Conservation (phyloP, 1,140 invertebrate species). For the Acromyrmex charruanus region DNA sequence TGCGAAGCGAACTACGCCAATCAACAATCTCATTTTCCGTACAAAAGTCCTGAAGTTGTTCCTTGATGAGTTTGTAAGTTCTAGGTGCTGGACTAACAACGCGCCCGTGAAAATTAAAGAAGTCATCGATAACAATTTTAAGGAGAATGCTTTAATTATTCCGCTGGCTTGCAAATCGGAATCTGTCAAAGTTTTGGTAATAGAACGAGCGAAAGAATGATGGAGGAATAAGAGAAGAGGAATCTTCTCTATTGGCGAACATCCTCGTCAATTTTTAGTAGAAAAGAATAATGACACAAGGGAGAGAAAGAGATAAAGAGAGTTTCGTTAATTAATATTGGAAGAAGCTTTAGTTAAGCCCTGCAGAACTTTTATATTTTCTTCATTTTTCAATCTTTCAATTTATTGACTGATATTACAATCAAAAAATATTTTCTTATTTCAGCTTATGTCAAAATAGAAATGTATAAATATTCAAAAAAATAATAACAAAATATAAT, state of each 20-base stretch:
- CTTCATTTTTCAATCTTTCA: constrained; percentile 23
- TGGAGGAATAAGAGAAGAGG: constrained; percentile 18
- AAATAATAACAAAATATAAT: neutral
- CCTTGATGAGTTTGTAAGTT: constrained; percentile 57
- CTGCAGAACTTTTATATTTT: constrained; percentile 25
- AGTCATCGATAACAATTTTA: constrained; percentile 78
- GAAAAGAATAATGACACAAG: constrained; percentile 25
- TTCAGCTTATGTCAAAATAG: neutral
- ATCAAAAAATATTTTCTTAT: neutral
- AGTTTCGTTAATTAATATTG: constrained; percentile 45
- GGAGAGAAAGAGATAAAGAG: constrained; percentile 6
- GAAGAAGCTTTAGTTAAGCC: constrained; percentile 22
- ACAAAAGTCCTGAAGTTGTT: constrained; percentile 40
- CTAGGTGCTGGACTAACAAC: constrained; percentile 33
- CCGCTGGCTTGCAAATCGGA: constrained; percentile 47
- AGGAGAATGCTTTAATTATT: constrained; percentile 78
- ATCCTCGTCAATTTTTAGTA: constrained; percentile 52
- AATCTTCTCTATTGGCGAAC: constrained; percentile 28
- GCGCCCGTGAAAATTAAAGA: constrained; percentile 63
- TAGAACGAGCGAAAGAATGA: constrained; percentile 64
- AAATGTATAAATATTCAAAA: constrained; percentile 6
- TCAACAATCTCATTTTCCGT: constrained; percentile 54
- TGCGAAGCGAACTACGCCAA: constrained; percentile 4
- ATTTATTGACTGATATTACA: neutral
- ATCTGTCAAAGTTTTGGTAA: constrained; percentile 69